phyloP scores from a whole-genome alignment of 2,113 vertebrate genomes.

The Mastomys coucha region DNA sequence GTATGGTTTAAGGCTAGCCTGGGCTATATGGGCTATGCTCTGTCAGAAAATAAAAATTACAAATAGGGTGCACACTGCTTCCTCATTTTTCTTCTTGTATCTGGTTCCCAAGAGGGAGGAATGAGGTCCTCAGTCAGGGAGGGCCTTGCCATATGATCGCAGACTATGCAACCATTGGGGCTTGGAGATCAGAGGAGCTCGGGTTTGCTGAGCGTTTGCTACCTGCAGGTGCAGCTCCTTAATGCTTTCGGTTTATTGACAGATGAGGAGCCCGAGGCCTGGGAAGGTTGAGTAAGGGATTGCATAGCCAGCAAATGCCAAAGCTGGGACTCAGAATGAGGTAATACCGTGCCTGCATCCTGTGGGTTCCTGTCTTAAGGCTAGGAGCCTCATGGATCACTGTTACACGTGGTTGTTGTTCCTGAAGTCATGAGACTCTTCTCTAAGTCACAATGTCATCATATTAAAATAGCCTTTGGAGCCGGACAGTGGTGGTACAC shows the following conservation, averaged over 20 bases:
- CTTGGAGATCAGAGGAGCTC: accelerated
- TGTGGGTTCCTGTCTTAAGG: neutral
- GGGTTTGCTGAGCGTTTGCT: neutral
- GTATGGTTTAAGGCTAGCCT: neutral
- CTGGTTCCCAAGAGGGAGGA: neutral
- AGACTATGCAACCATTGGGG: neutral
- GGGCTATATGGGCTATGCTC: neutral
- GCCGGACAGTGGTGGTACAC: neutral
- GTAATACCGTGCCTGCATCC: neutral
- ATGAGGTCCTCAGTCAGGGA: neutral
- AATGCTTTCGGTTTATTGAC: neutral
- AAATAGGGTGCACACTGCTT: neutral
- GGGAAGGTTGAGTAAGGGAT: neutral
- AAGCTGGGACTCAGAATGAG: neutral
- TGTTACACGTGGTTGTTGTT: neutral
- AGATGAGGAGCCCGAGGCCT: neutral
- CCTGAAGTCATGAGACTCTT: neutral
- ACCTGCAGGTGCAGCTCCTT: accelerated
- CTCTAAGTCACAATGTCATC: neutral
- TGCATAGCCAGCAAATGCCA: neutral
- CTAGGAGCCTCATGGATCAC: accelerated
- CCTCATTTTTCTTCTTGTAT: neutral
- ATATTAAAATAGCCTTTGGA: neutral
- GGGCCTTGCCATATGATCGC: too few relatives aligned
- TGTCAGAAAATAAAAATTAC: neutral